Evolutionary conservation across 2,113 vertebrate genomes (phyloP), one percentile per base, ranked within the genome.

Genomic region (Strigops habroptila): DNA sequence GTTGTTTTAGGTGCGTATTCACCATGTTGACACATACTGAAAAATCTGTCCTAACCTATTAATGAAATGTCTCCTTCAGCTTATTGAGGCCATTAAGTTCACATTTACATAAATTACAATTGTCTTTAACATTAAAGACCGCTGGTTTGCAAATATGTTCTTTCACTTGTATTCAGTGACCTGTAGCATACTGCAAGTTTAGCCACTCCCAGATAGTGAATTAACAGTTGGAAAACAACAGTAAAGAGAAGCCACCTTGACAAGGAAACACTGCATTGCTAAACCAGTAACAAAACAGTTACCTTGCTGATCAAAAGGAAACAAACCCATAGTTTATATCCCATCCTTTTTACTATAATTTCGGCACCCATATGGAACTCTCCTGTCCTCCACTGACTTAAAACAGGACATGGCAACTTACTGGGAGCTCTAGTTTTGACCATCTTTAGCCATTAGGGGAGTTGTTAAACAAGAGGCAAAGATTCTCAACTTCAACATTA

Each of bases 51-150:
- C 74, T 91, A 91, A 82, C 59, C n/a, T 82, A 57, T 69, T 68
- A 92, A 82, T 67, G 79, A 95, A 91, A 73, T 22, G 14, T 62
- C 79, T 93, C 60, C 82, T 81, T 92, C 70, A 75, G 76, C 70
- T 94, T 96, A 48, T n/a, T 1, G 8, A 86, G 77, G 51, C 65
- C 65, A 88, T 48, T 70, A 69, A 77, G 52, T 48, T 52, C 30
- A 60, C 51, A 51, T 82, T 91, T 65, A 86, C 75, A 89, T 22
- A 81, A n/a, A 90, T 16, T 46, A 51, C 12, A 0, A 1, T 9
- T 69, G n/a, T 48, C 37, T 86, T 88, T 81, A 95, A 84, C 31
- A 17, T 63, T 59, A 75, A 82, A 76, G 59, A 68, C 17, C 12
- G 68, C 19, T 7, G 4, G 25, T 87, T 82, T 86, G 48, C 33